A percentile compares a stretch with the other conserved stretches of the same genome.
phyloP scores from a whole-genome alignment of 1,140 invertebrate species.

The Cardiocondyla obscurior region DNA sequence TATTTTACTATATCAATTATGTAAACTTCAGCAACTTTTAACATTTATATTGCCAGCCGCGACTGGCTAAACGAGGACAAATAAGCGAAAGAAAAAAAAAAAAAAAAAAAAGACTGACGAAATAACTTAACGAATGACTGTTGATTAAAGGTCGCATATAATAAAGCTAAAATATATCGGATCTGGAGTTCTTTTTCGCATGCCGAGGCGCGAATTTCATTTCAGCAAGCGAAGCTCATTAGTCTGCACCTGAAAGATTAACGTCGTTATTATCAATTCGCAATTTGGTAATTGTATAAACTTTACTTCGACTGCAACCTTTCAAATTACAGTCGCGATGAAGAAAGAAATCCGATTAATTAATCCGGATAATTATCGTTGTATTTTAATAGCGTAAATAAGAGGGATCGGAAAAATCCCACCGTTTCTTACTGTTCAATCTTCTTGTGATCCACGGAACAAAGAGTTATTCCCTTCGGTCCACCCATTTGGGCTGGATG shows the following conservation, averaged over 20 bases:
- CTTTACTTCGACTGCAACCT: not conserved
- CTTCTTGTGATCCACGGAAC: slow-evolving; percentile 55
- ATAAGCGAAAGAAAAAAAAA: not conserved
- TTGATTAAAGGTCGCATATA: slow-evolving; percentile 57
- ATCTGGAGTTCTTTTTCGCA: slow-evolving; percentile 29
- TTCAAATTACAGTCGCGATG: not conserved
- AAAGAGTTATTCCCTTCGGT: slow-evolving; percentile 63
- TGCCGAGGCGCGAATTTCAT: slow-evolving; percentile 37
- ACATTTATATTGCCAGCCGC: not conserved
- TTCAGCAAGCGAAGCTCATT: slow-evolving; percentile 71
- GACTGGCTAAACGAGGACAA: not conserved
- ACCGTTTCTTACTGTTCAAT: slow-evolving; percentile 48
- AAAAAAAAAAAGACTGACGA: not conserved
- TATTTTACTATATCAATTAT: not conserved
- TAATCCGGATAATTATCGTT: not conserved
- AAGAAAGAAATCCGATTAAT: not conserved
- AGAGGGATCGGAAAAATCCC: too few relatives aligned
- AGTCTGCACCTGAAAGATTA: slow-evolving; percentile 62
- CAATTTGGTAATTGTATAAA: not conserved
- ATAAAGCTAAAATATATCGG: slow-evolving; percentile 60
- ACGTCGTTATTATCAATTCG: slow-evolving; percentile 27
- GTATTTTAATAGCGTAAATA: too few relatives aligned
- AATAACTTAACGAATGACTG: slow-evolving; percentile 22
- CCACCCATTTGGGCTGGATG: slow-evolving; percentile 61
- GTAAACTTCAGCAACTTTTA: slow-evolving; percentile 15